Evolutionary conservation across 2,797 vertebrate genomes (phyloP), one percentile per base, ranked within the genome.

Genomic region (Enoplosus armatus): DNA sequence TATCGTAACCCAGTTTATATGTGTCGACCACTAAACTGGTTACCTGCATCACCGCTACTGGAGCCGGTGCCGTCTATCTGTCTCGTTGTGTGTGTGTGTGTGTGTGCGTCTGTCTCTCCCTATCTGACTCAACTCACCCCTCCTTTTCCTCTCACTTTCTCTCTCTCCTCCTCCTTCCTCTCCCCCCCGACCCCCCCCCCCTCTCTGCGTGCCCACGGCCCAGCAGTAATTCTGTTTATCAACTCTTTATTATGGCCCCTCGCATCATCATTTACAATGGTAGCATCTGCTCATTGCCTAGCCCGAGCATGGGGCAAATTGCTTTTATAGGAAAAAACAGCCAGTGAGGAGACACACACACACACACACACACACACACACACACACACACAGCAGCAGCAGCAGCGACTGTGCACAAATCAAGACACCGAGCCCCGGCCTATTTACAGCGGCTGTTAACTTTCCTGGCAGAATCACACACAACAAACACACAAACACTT

Each of bases 241-340:
- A 96, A 96, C 94, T 95, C 95, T 95, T 95, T 95, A 96, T 96
- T 95, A 96, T 90, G 91, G 92, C 92, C 91, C 79, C 89, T 92
- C 89, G 92, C 94, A 95, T 96, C 94, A 95, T 95, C 95, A 95
- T 96, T 95, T 96, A 95, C 94, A 94, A 95, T 94, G 94, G 95
- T 93, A 95, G 95, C 95, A 96, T 96, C 95, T 96, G 95, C 94
- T 96, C 95, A 94, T 95, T 95, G 95, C 95, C 92, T 93, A 93
- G 89, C 88, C 93, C 89, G 91, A 94, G 95, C 94, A 96, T 96
- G 95, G 95, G 95, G 95, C 95, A 96, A 96, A 96, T 96, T 96
- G 95, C 95, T 95, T 96, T 96, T 95, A 95, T 93, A 94, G 95
- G 93, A 93, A 88, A 85, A 94, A 93, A 93, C 94, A 94, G 92